Base-by-base conservation (phyloP, 2,888 invertebrate species). In the Drosophila tanythrix region DNA sequence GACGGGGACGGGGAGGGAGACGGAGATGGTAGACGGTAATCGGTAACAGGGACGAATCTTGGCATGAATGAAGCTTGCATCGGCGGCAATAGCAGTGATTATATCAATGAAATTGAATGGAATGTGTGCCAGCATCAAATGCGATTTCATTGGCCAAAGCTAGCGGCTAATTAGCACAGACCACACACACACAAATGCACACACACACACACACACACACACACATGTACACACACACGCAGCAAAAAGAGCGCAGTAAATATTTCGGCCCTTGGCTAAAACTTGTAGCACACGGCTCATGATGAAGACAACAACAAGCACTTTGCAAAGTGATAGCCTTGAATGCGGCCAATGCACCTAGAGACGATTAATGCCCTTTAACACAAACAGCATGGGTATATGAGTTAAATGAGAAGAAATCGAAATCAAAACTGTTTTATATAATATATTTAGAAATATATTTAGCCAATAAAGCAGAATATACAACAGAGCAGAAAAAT, bases 51-150 rank as follows among this genome's bases (percentile, higher is more conserved):
- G 35, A 31, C 36, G 43, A 55, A 66, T 35, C 57, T 65, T 21
- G 71, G 59, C 72, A 88, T 86, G 90, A 86, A 86, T 86, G 85
- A 83, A 75, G 56, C 56, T 40, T n/a, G 52, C 62, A 33, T 40
- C 57, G 61, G 13, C 40, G 55, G 71, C 56, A 56, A 58, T 46
- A 35, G 55, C 55, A 64, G 52, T 73, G 90, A 89, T 87, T 76
- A 68, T 78, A 90, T 87, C 90, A 87, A 88, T 90, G 86, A 89
- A 88, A 89, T 80, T 85, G 76, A 88, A 80, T 84, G 86, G 79
- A 90, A 90, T 85, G 89, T 85, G 89, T 83, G 90, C 75, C 85
- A 88, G 76, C 73, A 73, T 83, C 78, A 74, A 86, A 88, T 75
- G 75, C 74, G 69, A 81, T 89, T 83, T 85, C 89, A 76, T 86